Percentiles rank a stretch among this genome's conserved stretches.
These are phyloP conservation scores for Onychomys arenicola DNA, from an alignment of 2,797 vertebrate genomes.

Conservation along the genomic window DNA sequence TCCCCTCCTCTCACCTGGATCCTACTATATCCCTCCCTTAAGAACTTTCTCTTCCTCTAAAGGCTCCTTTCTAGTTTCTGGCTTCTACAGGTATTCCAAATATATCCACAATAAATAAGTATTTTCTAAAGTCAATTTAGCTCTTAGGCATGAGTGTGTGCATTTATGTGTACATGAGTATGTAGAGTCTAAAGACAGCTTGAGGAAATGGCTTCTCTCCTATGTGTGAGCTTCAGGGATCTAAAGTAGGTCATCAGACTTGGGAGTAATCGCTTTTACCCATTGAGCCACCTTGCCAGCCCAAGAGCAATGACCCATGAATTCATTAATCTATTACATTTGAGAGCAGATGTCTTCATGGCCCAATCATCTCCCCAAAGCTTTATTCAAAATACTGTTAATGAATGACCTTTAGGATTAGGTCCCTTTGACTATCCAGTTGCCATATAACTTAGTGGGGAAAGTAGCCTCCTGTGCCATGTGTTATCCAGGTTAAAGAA, in stretches of 20 bases:
- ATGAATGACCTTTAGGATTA: background rate
- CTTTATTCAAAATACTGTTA: background rate
- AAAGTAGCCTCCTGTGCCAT: background rate
- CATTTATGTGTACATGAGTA: no score
- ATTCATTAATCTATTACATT: background rate
- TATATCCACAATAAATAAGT: background rate
- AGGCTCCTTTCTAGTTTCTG: background rate
- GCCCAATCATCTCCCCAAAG: background rate
- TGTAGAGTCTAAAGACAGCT: background rate
- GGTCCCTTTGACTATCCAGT: background rate
- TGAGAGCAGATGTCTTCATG: background rate
- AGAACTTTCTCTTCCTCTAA: background rate
- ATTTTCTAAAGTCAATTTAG: background rate
- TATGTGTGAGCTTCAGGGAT: background rate
- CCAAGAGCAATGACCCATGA: background rate
- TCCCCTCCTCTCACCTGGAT: background rate
- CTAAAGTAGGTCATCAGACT: background rate
- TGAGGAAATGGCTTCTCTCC: background rate
- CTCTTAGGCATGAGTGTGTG: background rate
- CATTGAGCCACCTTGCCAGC: background rate
- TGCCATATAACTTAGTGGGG: background rate
- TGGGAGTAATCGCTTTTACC: background rate
- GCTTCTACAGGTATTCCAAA: background rate
- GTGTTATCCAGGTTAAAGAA: conserved; percentile 15
- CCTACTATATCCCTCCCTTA: background rate